Evolutionary conservation across 2,888 invertebrate genomes (phyloP).

Genomic region (Amblyjoppa proteus): DNA sequence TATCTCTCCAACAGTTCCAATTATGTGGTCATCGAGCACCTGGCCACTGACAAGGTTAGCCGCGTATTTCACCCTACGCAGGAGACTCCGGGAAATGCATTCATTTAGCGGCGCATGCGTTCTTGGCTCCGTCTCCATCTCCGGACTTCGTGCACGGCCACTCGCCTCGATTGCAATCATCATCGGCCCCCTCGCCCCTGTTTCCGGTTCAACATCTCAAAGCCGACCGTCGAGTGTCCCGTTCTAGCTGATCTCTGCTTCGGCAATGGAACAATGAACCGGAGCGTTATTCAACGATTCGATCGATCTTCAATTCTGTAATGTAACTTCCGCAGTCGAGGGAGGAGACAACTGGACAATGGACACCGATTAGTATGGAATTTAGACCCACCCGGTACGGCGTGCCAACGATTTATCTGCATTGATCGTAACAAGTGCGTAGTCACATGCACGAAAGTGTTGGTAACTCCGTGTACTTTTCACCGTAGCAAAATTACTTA

Average conservation of each 20-base stretch:
- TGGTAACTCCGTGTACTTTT: too few relatives aligned
- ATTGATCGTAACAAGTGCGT: too few relatives aligned
- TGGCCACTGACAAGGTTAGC: conserved; percentile 74
- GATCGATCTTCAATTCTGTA: not conserved
- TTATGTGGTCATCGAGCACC: conserved; percentile 80
- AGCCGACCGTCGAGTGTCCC: not conserved
- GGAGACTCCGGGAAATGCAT: conserved; percentile 45
- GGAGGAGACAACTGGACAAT: not conserved
- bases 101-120: conserved; percentile 45
- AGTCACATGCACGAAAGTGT: too few relatives aligned
- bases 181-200: not conserved
- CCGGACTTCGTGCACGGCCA: conserved; percentile 1
- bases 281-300: not conserved
- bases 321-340: not conserved
- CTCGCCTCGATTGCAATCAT: conserved; percentile 24
- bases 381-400: not conserved
- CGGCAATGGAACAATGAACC: not conserved
- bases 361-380: not conserved
- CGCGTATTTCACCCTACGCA: conserved; percentile 48
- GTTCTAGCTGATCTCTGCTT: not conserved
- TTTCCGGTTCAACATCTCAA: not conserved
- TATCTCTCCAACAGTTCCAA: conserved; percentile 78
- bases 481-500: too few relatives aligned
- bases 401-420: too few relatives aligned
- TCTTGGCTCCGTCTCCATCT: conserved; percentile 25